phyloP scores from a whole-genome alignment of 2,888 invertebrate genomes.

The Cabera pusaria region DNA sequence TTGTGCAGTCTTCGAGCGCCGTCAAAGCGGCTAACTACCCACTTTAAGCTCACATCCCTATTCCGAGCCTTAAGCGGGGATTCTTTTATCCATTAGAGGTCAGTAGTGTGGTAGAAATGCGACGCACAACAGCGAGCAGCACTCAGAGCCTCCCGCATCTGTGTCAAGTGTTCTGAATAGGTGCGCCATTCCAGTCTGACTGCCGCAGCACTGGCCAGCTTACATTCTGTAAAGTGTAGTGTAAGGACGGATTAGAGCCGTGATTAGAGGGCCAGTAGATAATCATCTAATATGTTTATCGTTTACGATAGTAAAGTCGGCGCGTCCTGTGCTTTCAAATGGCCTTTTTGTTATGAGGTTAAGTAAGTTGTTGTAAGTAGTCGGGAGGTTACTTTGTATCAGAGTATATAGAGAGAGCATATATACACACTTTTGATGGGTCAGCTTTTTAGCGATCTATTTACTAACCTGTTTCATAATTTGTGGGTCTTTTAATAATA shows the following conservation, averaged over 20 bases:
- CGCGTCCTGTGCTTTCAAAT: too few species aligned
- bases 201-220: conserved; percentile 22
- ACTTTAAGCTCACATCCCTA: conserved; percentile 11
- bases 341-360: too few species aligned
- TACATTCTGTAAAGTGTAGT: conserved; percentile 5
- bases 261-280: conserved; percentile 6
- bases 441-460: too few species aligned
- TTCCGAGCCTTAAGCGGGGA: conserved; percentile 19
- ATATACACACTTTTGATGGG: too few species aligned
- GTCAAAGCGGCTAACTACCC: conserved; percentile 12
- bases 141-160: conserved; percentile 37
- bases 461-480: too few species aligned
- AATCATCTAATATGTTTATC: too few species aligned
- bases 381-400: too few species aligned
- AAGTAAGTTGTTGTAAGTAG: too few species aligned
- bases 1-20: neutral
- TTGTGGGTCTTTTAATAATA: too few species aligned
- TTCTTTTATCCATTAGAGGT: conserved; percentile 27
- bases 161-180: conserved; percentile 37
- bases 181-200: conserved; percentile 27
- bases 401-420: too few species aligned
- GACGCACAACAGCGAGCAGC: conserved; percentile 39
- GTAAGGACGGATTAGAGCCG: conserved; percentile 6
- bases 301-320: too few species aligned
- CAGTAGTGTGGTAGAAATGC: conserved; percentile 39